phyloP scores from a whole-genome alignment of 2,113 vertebrate genomes.

The Nematolebias whitei region DNA sequence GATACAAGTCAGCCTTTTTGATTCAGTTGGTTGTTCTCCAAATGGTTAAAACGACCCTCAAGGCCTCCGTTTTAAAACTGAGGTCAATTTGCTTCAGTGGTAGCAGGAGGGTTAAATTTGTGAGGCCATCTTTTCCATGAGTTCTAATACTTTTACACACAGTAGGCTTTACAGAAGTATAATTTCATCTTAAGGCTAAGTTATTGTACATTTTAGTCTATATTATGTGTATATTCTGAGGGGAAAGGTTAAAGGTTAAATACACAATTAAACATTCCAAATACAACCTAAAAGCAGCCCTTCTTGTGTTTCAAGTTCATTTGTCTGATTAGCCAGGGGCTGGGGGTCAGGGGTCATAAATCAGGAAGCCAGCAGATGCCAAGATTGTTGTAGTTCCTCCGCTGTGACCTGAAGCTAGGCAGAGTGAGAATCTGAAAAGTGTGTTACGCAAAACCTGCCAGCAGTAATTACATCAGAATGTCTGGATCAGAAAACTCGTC shows the following conservation, averaged over 20 bases:
- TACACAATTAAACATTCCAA: slow-evolving; percentile 53
- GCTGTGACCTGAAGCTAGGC: slow-evolving; percentile 51
- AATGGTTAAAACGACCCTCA: too few species aligned
- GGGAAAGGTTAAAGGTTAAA: slow-evolving; percentile 62
- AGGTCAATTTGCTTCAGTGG: not conserved
- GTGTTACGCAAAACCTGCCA: slow-evolving; percentile 27
- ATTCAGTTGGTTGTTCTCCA: not conserved
- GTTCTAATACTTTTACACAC: not conserved
- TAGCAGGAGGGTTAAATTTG: too few species aligned
- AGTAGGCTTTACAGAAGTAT: slow-evolving; percentile 7
- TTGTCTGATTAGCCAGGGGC: slow-evolving; percentile 65
- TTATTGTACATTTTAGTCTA: not conserved
- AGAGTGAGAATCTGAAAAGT: slow-evolving; percentile 38
- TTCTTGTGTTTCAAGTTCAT: slow-evolving; percentile 68
- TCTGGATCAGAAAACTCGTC: slow-evolving; percentile 32
- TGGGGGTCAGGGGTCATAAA: slow-evolving; percentile 62
- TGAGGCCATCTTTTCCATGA: slow-evolving; percentile 6
- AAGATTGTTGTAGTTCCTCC: slow-evolving; percentile 37
- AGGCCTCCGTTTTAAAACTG: too few species aligned
- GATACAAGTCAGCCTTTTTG: not conserved
- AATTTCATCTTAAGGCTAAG: not conserved
- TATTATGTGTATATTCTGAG: slow-evolving; percentile 23
- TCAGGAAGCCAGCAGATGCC: slow-evolving; percentile 69
- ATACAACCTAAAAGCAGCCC: slow-evolving; percentile 50
- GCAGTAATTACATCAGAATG: slow-evolving; percentile 28